phyloP scores from a whole-genome alignment of 2,888 invertebrate genomes.

The Serripes groenlandicus region DNA sequence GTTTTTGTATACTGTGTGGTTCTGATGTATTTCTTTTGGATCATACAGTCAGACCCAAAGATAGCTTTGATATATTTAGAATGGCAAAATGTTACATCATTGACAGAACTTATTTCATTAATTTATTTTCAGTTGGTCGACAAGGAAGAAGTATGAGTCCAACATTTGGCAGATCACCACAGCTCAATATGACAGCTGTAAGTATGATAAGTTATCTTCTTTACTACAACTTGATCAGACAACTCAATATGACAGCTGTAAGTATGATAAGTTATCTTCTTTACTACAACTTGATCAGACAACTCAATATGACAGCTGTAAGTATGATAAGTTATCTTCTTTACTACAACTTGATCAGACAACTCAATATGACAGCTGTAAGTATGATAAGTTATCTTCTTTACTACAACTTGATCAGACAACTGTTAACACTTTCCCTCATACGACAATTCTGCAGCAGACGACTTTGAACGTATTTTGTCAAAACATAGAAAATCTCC shows the following conservation, averaged over 20 bases:
- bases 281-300: no score
- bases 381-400: slow-evolving; percentile 53
- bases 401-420: no score
- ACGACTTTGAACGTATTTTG: no score
- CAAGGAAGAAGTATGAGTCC: slow-evolving; percentile 76
- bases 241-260: slow-evolving; percentile 78
- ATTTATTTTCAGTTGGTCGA: slow-evolving; percentile 73
- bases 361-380: slow-evolving; percentile 78
- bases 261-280: no score
- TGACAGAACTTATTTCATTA: neutral
- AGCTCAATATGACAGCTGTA: slow-evolving; percentile 78
- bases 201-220: no score
- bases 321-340: no score
- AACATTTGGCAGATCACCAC: slow-evolving; percentile 78
- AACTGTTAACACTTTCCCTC: neutral
- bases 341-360: no score
- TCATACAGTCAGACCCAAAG: no score
- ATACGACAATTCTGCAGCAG: neutral
- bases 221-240: no score
- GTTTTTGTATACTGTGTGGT: neutral
- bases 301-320: slow-evolving; percentile 78
- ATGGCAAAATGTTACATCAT: neutral
- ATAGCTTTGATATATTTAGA: no score
- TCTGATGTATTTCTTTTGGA: no score
- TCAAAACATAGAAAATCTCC: no score